Evolutionary conservation across 2,113 vertebrate species (phyloP).

Genomic region (Erpornis zantholeuca): DNA sequence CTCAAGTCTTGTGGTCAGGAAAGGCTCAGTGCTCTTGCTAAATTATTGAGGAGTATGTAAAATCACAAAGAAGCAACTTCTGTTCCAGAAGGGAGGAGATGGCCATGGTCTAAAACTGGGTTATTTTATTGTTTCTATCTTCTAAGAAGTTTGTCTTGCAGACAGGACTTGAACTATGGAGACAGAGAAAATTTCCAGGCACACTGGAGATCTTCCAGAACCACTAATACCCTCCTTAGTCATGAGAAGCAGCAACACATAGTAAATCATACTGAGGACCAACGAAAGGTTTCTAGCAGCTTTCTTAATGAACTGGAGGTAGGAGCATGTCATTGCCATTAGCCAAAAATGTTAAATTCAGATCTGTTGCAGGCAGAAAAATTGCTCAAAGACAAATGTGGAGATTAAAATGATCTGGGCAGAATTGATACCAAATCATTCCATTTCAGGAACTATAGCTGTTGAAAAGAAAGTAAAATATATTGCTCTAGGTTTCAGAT

Average conservation of each 20-base stretch:
- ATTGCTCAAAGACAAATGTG: background rate
- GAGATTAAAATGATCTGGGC: background rate
- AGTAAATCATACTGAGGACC: background rate
- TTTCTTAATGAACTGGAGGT: slow-evolving; percentile 16
- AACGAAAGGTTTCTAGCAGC: background rate
- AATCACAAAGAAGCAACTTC: background rate
- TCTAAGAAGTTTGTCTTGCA: background rate
- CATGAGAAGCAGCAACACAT: background rate
- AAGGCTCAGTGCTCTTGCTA: background rate
- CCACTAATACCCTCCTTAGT: background rate
- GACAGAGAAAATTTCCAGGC: background rate
- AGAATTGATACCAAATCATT: background rate
- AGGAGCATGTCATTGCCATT: background rate
- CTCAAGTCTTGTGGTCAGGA: background rate
- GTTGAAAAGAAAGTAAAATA: background rate
- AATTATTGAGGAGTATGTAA: background rate
- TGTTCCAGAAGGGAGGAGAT: background rate
- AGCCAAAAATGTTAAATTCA: background rate
- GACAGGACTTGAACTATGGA: background rate
- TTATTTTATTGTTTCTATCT: background rate
- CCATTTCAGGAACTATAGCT: background rate
- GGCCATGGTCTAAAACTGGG: background rate
- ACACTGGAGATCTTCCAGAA: background rate
- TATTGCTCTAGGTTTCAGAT: background rate
- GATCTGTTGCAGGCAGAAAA: background rate